phyloP scores from a whole-genome alignment of 1,140 invertebrate genomes.

The Drosophila simulans region DNA sequence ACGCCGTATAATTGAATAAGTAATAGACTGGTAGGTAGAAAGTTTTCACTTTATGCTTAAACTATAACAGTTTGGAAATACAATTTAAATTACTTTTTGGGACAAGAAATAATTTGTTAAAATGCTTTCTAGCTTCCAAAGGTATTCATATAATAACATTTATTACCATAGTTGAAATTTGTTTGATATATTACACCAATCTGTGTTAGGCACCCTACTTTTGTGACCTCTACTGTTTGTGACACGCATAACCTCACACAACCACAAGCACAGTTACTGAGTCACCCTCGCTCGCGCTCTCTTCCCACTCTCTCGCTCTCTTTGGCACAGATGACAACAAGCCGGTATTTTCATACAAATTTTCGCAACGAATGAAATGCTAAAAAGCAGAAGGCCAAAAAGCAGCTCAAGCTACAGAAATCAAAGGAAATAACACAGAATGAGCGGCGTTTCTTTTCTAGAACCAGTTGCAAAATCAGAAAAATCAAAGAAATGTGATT shows the following conservation, averaged over 20 bases:
- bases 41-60: too few relatives aligned
- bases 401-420: conserved; percentile 43
- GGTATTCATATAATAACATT: too few relatives aligned
- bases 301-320: conserved; percentile 5
- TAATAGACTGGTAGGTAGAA: too few relatives aligned
- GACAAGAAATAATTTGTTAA: too few relatives aligned
- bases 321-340: conserved; percentile 66
- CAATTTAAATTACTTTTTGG: too few relatives aligned
- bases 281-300: conserved; percentile 45
- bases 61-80: too few relatives aligned
- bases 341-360: conserved; percentile 73
- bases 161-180: too few relatives aligned
- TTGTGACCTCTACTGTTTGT: conserved; percentile 6
- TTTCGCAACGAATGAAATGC: conserved; percentile 65
- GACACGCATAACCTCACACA: conserved; percentile 74
- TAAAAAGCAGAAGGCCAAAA: conserved; percentile 56
- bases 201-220: not conserved
- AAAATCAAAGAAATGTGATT: conserved; percentile 19
- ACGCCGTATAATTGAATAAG: too few relatives aligned
- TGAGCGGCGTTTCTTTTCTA: conserved; percentile 27
- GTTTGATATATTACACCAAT: too few relatives aligned
- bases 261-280: conserved; percentile 75
- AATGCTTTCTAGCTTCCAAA: too few relatives aligned
- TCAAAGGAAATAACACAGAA: conserved; percentile 34
- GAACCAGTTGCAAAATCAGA: conserved; percentile 68